Conservation (phyloP, 2,113 vertebrate species). For the Tricholaema leucomelas region DNA sequence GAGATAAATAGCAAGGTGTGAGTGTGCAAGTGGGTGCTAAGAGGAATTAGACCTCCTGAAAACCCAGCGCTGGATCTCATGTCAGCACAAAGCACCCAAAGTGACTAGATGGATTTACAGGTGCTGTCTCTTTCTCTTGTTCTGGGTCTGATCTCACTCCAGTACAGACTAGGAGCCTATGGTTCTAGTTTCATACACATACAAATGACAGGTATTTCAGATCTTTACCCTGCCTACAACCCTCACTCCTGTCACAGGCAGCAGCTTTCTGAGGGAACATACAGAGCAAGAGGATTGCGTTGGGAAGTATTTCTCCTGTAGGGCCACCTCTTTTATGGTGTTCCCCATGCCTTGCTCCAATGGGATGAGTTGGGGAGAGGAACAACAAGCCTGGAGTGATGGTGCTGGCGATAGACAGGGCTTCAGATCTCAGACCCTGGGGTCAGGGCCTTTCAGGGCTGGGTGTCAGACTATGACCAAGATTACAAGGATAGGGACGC, state of each 20-base stretch:
- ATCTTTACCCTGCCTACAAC: neutral
- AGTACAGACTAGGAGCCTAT: neutral
- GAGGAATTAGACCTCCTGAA: neutral
- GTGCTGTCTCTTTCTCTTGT: neutral
- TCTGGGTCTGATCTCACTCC: neutral
- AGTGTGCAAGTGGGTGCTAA: neutral
- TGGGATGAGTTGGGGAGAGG: neutral
- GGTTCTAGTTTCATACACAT: neutral
- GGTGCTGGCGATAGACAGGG: neutral
- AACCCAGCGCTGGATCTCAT: neutral
- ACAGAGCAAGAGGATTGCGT: neutral
- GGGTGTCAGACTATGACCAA: neutral
- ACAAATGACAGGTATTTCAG: neutral
- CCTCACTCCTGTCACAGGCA: neutral
- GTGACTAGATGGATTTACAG: neutral
- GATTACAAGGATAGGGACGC: neutral
- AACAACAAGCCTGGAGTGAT: neutral
- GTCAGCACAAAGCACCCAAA: neutral
- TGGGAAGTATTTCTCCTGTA: neutral
- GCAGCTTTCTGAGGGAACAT: neutral
- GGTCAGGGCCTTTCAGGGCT: neutral
- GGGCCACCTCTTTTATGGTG: rapidly evolving
- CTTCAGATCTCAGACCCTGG: neutral
- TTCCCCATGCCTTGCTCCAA: neutral
- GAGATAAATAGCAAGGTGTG: neutral